Evolutionary conservation across 2,888 invertebrate species (phyloP).

Genomic region (Gerris lacustris): DNA sequence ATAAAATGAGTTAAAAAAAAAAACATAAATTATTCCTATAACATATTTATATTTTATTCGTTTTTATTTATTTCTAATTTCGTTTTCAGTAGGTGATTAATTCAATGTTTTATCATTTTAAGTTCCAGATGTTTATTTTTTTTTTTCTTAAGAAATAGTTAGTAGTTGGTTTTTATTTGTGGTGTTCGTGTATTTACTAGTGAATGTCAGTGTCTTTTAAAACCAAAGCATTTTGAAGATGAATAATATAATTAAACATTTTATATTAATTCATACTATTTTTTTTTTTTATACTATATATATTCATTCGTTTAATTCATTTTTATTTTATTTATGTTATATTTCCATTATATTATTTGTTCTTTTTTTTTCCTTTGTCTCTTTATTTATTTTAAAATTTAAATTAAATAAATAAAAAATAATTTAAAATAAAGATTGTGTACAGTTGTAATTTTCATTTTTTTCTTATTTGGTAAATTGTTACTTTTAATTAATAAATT

Average conservation of each 20-base stretch:
- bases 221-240: not conserved
- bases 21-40: no score
- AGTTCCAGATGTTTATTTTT: not conserved
- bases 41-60: not conserved
- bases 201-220: not conserved
- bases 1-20: no score
- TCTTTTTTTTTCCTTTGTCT: not conserved
- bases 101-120: not conserved
- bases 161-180: no score
- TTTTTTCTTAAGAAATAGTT: not conserved
- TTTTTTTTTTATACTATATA: not conserved
- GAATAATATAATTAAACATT: not conserved
- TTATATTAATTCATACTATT: not conserved
- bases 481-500: no score
- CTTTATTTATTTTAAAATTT: not conserved
- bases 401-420: not conserved
- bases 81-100: not conserved
- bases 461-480: no score
- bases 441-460: not conserved
- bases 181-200: not conserved
- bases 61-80: not conserved
- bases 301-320: not conserved
- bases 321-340: not conserved
- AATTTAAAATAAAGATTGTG: not conserved
- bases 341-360: not conserved